Evolutionary conservation across 2,888 invertebrate genomes (phyloP), one percentile per base, ranked within the genome.

Genomic region (Drosophila subquinaria): DNA sequence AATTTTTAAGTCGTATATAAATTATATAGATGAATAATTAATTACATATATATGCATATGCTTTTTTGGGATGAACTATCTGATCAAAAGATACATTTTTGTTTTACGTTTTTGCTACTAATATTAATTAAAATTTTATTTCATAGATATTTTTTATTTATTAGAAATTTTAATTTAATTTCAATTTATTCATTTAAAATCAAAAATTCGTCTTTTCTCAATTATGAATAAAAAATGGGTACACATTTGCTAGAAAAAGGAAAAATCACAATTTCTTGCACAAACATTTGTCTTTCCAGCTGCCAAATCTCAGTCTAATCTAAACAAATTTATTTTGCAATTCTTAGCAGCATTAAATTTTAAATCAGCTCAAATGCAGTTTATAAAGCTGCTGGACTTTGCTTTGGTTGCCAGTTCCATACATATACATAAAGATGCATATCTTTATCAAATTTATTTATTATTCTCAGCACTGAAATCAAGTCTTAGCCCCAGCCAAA

Each of bases 391-490:
- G 17, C 17, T 17, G 42, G 17, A 42, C 42, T 42, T 15, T 42
- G 17, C 1, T 1, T 38, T 38, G 38, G n/a, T n/a, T n/a, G 38
- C 42, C 17, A 42, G 42, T 36, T 13, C 6, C 40, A 17, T 17
- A 42, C 17, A 42, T 17, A 1, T 42, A 42, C 8, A n/a, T 15
- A 8, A 0, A 40, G 42, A 42, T 42, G 3, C 42, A 47, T 27
- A 47, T 47, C 23, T n/a, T 8, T 30, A 47, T n/a, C 13, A 27
- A 27, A 47, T 30, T 47, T 30, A 45, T 47, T 47, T 23, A 47
- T 27, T 47, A n/a, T 30, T n/a, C 27, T 47, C 8, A 17, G 15
- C 20, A 33, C 6, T 15, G 27, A 27, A 27, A 53, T 53, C 15
- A 10, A 15, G n/a, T 27, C 15, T 36, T 33, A 45, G 8, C 9